Conservation (phyloP, 2,888 invertebrate genomes). For the Eristalis intricaria region DNA sequence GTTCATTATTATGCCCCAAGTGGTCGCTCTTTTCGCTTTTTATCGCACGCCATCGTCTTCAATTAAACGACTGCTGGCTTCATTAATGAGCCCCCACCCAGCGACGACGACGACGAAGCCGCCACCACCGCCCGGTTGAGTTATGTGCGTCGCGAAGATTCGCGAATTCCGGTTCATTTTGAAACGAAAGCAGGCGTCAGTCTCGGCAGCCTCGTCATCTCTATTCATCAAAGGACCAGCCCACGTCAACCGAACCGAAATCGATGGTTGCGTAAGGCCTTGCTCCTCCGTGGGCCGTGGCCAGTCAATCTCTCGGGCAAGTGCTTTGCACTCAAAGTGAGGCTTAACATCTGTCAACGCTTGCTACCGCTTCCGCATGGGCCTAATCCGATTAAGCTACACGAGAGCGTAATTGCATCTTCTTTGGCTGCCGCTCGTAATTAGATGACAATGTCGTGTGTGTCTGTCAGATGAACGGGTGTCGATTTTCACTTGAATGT, state of each 20-base stretch:
- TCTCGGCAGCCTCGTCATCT: background rate
- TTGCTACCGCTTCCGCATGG: conserved; percentile 25
- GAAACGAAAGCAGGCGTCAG: background rate
- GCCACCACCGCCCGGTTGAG: background rate
- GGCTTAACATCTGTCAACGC: background rate
- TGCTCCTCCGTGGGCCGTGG: background rate
- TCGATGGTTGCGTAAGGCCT: background rate
- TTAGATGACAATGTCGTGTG: conserved; percentile 27
- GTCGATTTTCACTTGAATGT: background rate
- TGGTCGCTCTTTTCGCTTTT: background rate
- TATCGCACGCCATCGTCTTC: background rate
- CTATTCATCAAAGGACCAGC: background rate
- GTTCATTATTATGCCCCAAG: background rate
- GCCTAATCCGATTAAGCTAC: conserved; percentile 50
- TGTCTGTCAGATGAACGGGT: background rate
- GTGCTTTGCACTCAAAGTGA: background rate
- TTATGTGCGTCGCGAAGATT: background rate
- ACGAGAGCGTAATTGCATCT: conserved; percentile 45
- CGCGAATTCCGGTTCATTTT: conserved; percentile 35
- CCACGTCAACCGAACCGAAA: background rate
- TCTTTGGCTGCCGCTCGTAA: conserved; percentile 24
- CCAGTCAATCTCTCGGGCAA: background rate
- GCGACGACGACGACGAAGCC: too few relatives aligned
- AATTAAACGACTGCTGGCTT: background rate
- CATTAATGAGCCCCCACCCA: background rate